Evolutionary conservation across 2,888 invertebrate genomes (phyloP), one percentile per base, ranked within the genome.

Genomic region (Micoletzkya japonica): DNA sequence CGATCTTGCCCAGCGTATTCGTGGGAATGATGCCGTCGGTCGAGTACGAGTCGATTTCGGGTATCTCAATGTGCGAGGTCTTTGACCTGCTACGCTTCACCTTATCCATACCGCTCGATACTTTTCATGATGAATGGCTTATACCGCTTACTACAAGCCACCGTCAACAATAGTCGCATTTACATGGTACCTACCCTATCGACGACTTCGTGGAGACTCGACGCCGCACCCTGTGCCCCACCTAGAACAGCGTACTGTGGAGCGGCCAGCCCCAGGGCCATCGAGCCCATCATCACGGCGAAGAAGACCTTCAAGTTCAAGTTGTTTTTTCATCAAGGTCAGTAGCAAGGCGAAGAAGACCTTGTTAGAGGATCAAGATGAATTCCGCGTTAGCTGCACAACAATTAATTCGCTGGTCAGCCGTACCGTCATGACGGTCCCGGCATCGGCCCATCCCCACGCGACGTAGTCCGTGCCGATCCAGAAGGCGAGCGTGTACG

Each of bases 231-330:
- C 52, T 78, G 90, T 0, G 93, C 92, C 32, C 90, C 90, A 0
- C 92, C 91, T 79, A 94, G 91, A 4, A 91, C 90, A 83, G 92
- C 92, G 84, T 93, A 90, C 72, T 91, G 90, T 0, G 93, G 93
- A 0, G 92, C 90, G 0, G 92, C 91, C 86, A 92, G 91, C 20
- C 93, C 93, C 72, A 94, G 77, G 0, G 87, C 87, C 81, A 87
- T 86, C 3, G 87, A 86, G 1, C 87, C 87, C 72, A 87, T 84
- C 82, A 88, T 85, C 2, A 87, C 87, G 39, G 86, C 83, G 82
- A 87, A 87, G 81, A 87, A 82, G 3, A 81, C 80, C 59, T 59
- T 10, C 17, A 28, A 28, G 30, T 7, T 28, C 14, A 26, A 58
- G n/a, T n/a, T n/a, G 10, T 44, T 44, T 44, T 44, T 44, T 17